phyloP scores from a whole-genome alignment of 2,113 vertebrate genomes.

The Megaptera novaeangliae region DNA sequence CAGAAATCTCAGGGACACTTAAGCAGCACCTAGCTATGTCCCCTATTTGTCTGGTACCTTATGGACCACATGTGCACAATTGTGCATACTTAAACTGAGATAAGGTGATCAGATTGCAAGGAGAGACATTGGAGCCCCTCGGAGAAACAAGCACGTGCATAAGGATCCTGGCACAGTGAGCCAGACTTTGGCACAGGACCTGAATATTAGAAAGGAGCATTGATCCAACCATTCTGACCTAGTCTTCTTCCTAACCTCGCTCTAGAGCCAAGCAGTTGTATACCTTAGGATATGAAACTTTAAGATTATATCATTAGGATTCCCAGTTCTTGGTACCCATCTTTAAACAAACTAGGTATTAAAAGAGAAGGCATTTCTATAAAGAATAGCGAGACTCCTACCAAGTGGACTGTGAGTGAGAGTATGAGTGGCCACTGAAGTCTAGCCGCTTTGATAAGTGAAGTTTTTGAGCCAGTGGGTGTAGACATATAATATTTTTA shows the following conservation, averaged over 20 bases:
- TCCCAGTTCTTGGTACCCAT: background rate
- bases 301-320: background rate
- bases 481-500: background rate
- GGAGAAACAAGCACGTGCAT: background rate
- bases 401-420: background rate
- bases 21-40: background rate
- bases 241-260: background rate
- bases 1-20: background rate
- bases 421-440: background rate
- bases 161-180: background rate
- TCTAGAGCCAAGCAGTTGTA: background rate
- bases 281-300: background rate
- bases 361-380: background rate
- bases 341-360: background rate
- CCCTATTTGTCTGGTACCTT: background rate
- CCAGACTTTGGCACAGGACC: background rate
- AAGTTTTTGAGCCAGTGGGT: background rate
- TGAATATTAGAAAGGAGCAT: background rate
- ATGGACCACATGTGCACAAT: background rate
- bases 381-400: background rate
- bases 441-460: background rate
- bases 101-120: background rate
- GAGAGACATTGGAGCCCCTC: background rate
- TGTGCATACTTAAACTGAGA: background rate
- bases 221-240: background rate